Conservation (phyloP, 2,888 invertebrate species). For the Carcina quercana region DNA sequence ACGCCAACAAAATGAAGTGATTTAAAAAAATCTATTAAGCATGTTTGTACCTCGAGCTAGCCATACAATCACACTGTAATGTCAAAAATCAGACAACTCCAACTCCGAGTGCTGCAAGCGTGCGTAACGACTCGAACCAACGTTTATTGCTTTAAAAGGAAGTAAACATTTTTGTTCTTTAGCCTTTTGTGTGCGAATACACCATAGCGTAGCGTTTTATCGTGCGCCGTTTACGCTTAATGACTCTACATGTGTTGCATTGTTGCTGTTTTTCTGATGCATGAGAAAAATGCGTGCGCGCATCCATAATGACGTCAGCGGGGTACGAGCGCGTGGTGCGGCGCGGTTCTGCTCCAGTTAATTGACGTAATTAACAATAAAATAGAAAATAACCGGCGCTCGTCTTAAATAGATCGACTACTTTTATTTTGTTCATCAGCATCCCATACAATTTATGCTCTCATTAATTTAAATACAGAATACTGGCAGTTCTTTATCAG, state of each 20-base stretch:
- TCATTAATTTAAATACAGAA: too few relatives aligned
- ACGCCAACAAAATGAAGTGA: too few relatives aligned
- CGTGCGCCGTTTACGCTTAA: slow-evolving; percentile 38
- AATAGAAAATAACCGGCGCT: slow-evolving; percentile 61
- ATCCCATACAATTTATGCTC: too few relatives aligned
- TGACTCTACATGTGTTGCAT: slow-evolving; percentile 34
- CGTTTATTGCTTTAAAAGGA: slow-evolving; percentile 20
- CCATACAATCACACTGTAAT: too few relatives aligned
- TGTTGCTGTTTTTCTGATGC: slow-evolving; percentile 38
- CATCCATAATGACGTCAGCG: slow-evolving; percentile 53
- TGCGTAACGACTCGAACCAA: too few relatives aligned
- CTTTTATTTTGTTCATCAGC: too few relatives aligned
- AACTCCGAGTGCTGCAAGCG: too few relatives aligned
- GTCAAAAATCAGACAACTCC: too few relatives aligned
- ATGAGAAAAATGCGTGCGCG: slow-evolving; percentile 53
- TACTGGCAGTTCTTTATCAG: too few relatives aligned
- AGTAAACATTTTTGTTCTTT: slow-evolving; percentile 27
- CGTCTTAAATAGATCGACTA: slow-evolving; percentile 47
- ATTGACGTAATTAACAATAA: slow-evolving; percentile 62
- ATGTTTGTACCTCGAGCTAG: too few relatives aligned
- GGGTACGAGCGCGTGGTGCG: slow-evolving; percentile 43
- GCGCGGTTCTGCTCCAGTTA: slow-evolving; percentile 55
- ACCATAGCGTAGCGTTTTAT: slow-evolving; percentile 45
- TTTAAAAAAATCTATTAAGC: too few relatives aligned
- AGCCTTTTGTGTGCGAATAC: slow-evolving; percentile 35